These are phyloP conservation scores for Lophotis ruficrista DNA, from an alignment of 2,113 vertebrate genomes.

Conservation along the genomic window DNA sequence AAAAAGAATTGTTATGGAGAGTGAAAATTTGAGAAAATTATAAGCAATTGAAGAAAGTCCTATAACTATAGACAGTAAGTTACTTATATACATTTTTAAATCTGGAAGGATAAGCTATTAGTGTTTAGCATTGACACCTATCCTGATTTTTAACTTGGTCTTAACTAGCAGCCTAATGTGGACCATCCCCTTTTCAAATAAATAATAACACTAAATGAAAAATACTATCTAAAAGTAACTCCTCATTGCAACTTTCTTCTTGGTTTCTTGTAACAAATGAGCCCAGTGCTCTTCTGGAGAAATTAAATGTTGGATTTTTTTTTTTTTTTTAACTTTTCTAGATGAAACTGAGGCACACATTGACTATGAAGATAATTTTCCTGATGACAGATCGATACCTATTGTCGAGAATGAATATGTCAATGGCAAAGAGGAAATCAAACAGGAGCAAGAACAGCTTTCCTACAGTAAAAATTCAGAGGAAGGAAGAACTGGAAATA, in stretches of 20 bases:
- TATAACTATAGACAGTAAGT: background rate
- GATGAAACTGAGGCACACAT: conserved; percentile 83
- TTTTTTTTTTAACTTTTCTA: conserved; percentile 43
- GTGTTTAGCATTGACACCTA: background rate
- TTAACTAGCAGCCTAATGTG: background rate
- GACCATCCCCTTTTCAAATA: background rate
- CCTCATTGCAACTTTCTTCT: background rate
- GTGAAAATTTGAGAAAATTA: background rate
- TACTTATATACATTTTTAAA: background rate
- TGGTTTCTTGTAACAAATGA: background rate
- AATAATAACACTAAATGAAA: background rate
- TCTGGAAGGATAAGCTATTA: background rate
- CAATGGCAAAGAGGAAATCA: conserved; percentile 40
- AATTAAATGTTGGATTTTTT: background rate
- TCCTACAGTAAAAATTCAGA: conserved; percentile 50
- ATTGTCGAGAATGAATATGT: conserved; percentile 53
- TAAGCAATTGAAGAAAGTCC: background rate
- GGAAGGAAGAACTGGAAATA: background rate
- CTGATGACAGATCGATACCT: conserved; percentile 78
- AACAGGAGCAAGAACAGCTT: conserved; percentile 39
- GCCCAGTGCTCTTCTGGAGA: background rate
- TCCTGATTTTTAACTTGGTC: background rate
- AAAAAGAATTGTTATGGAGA: background rate
- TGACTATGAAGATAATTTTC: conserved; percentile 93
- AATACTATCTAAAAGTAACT: background rate